Evolutionary conservation across 1,140 invertebrate species (phyloP).

Genomic region (Aphaenogaster ashmeadi): DNA sequence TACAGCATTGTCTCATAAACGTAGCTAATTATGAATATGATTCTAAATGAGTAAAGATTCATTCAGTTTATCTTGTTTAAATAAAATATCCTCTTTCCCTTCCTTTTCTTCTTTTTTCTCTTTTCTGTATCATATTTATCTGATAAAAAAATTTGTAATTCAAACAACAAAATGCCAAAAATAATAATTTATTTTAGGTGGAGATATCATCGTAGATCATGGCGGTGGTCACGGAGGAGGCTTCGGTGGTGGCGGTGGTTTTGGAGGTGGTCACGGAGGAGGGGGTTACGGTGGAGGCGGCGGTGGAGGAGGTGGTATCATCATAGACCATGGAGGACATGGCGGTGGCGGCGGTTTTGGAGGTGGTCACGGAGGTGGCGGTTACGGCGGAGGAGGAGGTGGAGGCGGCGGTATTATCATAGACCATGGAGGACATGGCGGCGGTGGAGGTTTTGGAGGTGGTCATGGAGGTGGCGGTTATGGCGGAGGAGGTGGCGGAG

Average conservation of each 20-base stretch:
- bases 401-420: slow-evolving; percentile 65
- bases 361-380: slow-evolving; percentile 51
- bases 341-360: slow-evolving; percentile 65
- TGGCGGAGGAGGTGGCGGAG: slow-evolving; percentile 55
- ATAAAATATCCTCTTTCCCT: background rate
- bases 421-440: slow-evolving; percentile 12
- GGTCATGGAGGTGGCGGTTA: slow-evolving; percentile 38
- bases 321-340: slow-evolving; percentile 62
- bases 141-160: background rate
- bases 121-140: background rate
- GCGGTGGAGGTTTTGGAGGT: slow-evolving; percentile 48
- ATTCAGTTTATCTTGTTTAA: background rate
- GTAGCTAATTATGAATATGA: background rate
- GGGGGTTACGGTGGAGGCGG: slow-evolving; percentile 25
- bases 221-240: slow-evolving; percentile 49
- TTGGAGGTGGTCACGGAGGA: slow-evolving; percentile 62
- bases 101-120: background rate
- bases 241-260: slow-evolving; percentile 52
- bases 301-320: slow-evolving; percentile 46
- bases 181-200: slow-evolving; percentile 44
- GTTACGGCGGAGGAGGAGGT: slow-evolving; percentile 47
- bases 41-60: background rate
- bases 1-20: background rate
- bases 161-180: background rate
- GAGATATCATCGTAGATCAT: slow-evolving; percentile 49